A percentile compares a stretch with the other conserved stretches of the same genome.
phyloP scores from a whole-genome alignment of 2,113 vertebrate species.

The Nycticorax nycticorax region DNA sequence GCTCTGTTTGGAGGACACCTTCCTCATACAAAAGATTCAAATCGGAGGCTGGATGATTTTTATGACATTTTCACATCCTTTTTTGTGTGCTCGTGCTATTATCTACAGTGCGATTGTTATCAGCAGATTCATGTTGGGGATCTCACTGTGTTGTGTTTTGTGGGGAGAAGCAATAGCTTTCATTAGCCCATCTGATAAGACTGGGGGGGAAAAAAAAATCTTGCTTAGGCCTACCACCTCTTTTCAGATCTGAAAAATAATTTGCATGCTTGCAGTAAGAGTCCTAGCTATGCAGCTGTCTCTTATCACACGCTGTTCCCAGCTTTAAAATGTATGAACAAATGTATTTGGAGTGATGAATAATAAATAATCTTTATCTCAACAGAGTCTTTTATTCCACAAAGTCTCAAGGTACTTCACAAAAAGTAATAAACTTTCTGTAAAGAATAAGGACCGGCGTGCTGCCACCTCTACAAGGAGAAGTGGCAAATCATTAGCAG shows the following conservation, averaged over 20 bases:
- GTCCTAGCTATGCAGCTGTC: slow-evolving; percentile 9
- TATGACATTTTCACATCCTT: neutral
- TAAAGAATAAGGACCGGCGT: neutral
- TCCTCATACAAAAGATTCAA: neutral
- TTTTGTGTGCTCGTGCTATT: neutral
- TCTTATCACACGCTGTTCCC: slow-evolving; percentile 43
- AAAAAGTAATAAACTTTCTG: slow-evolving; percentile 16
- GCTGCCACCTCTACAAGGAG: neutral
- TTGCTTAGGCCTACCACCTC: neutral
- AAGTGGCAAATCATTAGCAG: neutral
- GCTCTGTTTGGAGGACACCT: neutral
- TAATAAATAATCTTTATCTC: slow-evolving; percentile 54
- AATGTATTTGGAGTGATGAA: slow-evolving; percentile 52
- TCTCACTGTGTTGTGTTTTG: neutral
- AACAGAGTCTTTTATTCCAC: neutral
- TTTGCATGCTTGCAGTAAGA: slow-evolving; percentile 28
- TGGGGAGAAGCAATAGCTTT: neutral
- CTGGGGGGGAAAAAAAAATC: neutral
- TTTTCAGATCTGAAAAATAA: slow-evolving; percentile 1
- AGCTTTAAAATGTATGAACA: slow-evolving; percentile 45
- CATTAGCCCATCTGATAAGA: neutral
- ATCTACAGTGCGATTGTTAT: neutral
- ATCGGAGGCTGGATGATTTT: neutral
- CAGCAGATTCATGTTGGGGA: neutral
- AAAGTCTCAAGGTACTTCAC: slow-evolving; percentile 9